Evolutionary conservation across 2,113 vertebrate genomes (phyloP).

Genomic region (Chionis minor): DNA sequence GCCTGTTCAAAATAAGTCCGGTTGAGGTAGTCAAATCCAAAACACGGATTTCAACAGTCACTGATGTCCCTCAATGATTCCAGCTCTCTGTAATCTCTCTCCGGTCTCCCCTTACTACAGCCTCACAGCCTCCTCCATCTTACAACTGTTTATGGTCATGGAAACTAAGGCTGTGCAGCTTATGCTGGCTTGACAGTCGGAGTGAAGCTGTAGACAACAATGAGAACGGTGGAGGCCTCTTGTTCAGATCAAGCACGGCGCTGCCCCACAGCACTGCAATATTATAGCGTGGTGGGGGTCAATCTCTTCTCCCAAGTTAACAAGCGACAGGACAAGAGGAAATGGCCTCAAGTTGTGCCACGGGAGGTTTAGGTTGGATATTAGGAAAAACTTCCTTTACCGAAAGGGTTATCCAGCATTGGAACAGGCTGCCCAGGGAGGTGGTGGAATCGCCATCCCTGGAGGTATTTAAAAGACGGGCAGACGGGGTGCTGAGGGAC

Average conservation of each 20-base stretch:
- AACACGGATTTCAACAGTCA: neutral
- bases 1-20: neutral
- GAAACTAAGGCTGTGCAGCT: neutral
- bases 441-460: too few species aligned
- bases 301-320: too few species aligned
- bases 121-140: neutral
- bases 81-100: neutral
- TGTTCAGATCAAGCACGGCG: neutral
- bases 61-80: neutral
- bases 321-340: too few species aligned
- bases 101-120: neutral
- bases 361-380: too few species aligned
- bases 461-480: too few species aligned
- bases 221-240: fast-evolving
- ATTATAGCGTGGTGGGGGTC: too few species aligned
- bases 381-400: too few species aligned
- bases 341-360: too few species aligned
- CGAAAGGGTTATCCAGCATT: too few species aligned
- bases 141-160: neutral
- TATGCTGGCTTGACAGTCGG: neutral
- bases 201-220: neutral
- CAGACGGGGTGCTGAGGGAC: too few species aligned
- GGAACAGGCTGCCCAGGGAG: too few species aligned
- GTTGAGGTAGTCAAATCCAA: neutral
- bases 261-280: neutral